phyloP scores from a whole-genome alignment of 2,888 invertebrate species.

The Hyposoter dolosus region DNA sequence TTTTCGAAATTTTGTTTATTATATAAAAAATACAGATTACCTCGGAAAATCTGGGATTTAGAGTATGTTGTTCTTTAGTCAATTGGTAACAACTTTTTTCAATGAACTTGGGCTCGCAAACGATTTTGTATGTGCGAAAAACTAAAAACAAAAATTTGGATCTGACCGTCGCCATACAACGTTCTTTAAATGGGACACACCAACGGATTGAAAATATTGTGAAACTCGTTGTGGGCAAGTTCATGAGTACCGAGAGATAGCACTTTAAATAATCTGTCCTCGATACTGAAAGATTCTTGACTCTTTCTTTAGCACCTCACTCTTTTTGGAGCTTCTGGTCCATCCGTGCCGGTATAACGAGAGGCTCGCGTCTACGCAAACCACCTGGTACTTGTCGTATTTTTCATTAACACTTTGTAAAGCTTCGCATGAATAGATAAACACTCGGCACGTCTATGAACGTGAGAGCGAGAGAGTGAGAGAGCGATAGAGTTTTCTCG shows the following conservation, averaged over 20 bases:
- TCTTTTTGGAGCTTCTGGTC: conserved; percentile 44
- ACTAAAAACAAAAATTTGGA: no score
- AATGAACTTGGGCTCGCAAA: no score
- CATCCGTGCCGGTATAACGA: conserved; percentile 74
- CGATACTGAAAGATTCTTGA: conserved; percentile 35
- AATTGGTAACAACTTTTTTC: no score
- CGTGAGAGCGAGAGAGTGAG: conserved; percentile 59
- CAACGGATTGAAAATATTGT: not conserved
- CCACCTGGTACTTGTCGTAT: conserved; percentile 80
- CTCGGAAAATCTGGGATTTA: no score
- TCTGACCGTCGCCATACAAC: no score
- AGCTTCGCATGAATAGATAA: conserved; percentile 82
- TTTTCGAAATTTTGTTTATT: no score
- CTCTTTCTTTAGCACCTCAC: conserved; percentile 10
- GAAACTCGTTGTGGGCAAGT: not conserved
- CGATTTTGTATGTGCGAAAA: no score
- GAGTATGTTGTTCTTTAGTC: no score
- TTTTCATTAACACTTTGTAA: conserved; percentile 83
- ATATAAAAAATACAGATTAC: no score
- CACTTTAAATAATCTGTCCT: conserved; percentile 22
- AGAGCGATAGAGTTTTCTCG: conserved; percentile 30
- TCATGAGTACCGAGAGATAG: not conserved
- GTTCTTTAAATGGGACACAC: not conserved
- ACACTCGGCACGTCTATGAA: conserved; percentile 71
- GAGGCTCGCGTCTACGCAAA: conserved; percentile 62